Evolutionary conservation across 2,797 vertebrate genomes (phyloP).

Genomic region (Spinus pinus): DNA sequence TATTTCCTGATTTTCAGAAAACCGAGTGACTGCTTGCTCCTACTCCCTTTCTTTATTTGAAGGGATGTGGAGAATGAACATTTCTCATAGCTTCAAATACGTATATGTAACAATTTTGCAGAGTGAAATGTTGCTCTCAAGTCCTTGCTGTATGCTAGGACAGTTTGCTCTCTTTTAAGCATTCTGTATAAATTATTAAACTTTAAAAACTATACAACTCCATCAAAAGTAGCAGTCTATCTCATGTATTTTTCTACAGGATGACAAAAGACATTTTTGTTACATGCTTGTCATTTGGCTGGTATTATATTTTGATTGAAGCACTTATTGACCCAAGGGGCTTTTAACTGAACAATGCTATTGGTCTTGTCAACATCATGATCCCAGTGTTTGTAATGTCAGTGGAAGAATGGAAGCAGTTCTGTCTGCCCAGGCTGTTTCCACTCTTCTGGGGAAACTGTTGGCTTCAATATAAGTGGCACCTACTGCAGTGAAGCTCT

Average conservation of each 20-base stretch:
- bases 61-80: background rate
- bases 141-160: conserved; percentile 33
- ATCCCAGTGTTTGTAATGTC: background rate
- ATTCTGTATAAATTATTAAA: conserved; percentile 34
- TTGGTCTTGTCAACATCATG: background rate
- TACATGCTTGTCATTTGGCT: background rate
- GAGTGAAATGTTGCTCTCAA: conserved; percentile 3
- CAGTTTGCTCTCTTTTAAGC: conserved; percentile 11
- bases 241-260: background rate
- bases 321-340: background rate
- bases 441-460: background rate
- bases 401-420: background rate
- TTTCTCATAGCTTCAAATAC: background rate
- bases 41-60: background rate
- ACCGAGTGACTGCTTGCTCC: background rate
- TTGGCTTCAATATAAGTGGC: background rate
- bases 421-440: background rate
- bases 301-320: background rate
- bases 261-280: background rate
- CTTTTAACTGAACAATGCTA: background rate
- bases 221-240: background rate
- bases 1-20: background rate
- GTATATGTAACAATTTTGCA: conserved; percentile 5
- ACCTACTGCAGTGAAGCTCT: background rate
- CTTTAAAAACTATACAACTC: background rate